Conservation (phyloP, 2,113 vertebrate species). For the Pachyramphus minor region DNA sequence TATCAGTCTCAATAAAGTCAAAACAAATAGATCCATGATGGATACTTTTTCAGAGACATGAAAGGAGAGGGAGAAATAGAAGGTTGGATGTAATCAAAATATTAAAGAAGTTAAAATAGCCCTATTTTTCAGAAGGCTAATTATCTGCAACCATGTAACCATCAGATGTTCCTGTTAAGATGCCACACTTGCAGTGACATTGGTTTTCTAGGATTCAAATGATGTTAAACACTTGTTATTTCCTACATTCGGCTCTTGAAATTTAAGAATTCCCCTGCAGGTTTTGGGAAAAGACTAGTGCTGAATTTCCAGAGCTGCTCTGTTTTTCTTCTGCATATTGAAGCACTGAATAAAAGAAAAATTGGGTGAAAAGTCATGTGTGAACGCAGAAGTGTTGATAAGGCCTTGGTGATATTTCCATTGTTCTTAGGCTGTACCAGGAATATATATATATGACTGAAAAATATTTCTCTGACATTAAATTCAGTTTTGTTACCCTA, state of each 20-base stretch:
- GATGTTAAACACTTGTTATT: neutral
- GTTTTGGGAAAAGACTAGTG: neutral
- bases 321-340: neutral
- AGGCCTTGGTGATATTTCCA: neutral
- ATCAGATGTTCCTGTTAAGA: neutral
- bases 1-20: neutral
- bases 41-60: neutral
- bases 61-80: neutral
- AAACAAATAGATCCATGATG: neutral
- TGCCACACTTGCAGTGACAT: neutral
- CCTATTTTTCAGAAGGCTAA: neutral
- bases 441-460: neutral
- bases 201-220: neutral
- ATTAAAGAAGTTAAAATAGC: neutral
- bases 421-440: neutral
- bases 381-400: neutral
- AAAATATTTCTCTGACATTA: neutral
- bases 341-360: neutral
- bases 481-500: neutral
- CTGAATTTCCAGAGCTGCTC: neutral
- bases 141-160: neutral
- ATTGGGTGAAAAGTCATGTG: neutral
- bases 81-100: neutral
- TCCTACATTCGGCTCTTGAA: neutral
- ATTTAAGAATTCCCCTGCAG: neutral